Conservation (phyloP, 1,140 invertebrate species). For the Epicauta chinensis region DNA sequence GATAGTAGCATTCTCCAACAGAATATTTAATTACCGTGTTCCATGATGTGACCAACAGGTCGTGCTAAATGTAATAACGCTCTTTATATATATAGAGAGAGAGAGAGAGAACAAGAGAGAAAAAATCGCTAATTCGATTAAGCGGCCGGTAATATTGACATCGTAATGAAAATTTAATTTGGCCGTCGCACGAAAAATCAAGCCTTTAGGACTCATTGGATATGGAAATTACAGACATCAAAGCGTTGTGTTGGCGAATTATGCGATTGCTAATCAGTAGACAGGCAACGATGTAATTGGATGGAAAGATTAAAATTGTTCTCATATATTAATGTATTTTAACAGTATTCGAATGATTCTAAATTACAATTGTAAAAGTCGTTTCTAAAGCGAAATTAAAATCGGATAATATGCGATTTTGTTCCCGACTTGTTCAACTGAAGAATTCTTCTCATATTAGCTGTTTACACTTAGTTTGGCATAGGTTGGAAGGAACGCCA, state of each 20-base stretch:
- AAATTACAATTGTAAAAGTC: too few species aligned
- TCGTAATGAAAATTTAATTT: conserved; percentile 38
- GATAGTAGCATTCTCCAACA: conserved; percentile 1
- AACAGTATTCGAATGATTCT: too few species aligned
- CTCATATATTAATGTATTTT: too few species aligned
- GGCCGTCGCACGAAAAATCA: conserved; percentile 29
- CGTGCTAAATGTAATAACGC: conserved; percentile 30
- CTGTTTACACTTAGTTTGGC: conserved; percentile 20
- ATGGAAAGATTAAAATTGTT: conserved; percentile 7
- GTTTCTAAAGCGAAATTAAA: too few species aligned
- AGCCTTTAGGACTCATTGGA: conserved; percentile 19
- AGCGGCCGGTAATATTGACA: conserved; percentile 32
- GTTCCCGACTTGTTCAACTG: neutral
- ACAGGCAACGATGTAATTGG: conserved; percentile 9
- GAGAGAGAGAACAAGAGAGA: too few species aligned
- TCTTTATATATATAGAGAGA: conserved; percentile 32
- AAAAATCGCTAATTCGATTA: conserved; percentile 35
- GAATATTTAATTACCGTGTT: conserved; percentile 27
- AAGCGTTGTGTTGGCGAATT: conserved; percentile 20
- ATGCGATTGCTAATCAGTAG: conserved; percentile 22
- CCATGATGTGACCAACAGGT: conserved; percentile 32
- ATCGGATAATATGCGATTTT: too few species aligned
- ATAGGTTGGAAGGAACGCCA: conserved; percentile 1
- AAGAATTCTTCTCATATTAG: conserved; percentile 13
- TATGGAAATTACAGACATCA: conserved; percentile 32